Percentiles rank a stretch among this genome's conserved stretches.
Conservation (phyloP, 2,797 vertebrate genomes). For the Cossypha niveicapilla region DNA sequence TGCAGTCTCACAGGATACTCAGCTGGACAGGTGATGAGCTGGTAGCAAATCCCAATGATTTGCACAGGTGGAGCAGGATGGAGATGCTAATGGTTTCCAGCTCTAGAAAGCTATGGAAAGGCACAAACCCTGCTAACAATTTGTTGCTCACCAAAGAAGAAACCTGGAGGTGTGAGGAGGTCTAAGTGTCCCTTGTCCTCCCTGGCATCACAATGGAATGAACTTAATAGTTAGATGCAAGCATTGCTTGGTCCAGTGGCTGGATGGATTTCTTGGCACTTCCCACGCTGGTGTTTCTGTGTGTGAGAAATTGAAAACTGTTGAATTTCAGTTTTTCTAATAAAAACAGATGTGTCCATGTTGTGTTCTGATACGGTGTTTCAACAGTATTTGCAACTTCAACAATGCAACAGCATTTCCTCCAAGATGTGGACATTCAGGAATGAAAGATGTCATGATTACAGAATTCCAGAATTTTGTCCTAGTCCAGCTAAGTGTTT, state of each 20-base stretch:
- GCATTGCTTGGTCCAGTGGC: not conserved
- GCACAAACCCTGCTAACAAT: accelerated
- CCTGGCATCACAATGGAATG: no score
- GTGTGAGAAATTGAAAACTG: not conserved
- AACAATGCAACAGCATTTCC: not conserved
- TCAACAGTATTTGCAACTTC: not conserved
- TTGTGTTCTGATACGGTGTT: not conserved
- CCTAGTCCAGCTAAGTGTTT: not conserved
- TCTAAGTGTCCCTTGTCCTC: not conserved
- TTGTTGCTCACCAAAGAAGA: not conserved
- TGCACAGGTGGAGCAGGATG: not conserved
- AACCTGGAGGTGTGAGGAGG: not conserved
- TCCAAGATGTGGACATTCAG: not conserved
- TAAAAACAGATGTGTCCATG: not conserved
- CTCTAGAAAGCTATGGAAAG: not conserved
- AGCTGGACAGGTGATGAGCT: not conserved
- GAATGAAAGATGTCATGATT: not conserved
- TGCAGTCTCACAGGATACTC: not conserved
- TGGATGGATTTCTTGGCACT: not conserved
- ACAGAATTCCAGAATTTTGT: not conserved
- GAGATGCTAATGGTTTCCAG: no score
- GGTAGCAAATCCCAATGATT: not conserved
- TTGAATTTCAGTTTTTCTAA: not conserved
- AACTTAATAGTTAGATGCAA: not conserved
- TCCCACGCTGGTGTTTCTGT: not conserved